Evolutionary conservation across 2,113 vertebrate genomes (phyloP).

Genomic region (Lophius piscatorius): DNA sequence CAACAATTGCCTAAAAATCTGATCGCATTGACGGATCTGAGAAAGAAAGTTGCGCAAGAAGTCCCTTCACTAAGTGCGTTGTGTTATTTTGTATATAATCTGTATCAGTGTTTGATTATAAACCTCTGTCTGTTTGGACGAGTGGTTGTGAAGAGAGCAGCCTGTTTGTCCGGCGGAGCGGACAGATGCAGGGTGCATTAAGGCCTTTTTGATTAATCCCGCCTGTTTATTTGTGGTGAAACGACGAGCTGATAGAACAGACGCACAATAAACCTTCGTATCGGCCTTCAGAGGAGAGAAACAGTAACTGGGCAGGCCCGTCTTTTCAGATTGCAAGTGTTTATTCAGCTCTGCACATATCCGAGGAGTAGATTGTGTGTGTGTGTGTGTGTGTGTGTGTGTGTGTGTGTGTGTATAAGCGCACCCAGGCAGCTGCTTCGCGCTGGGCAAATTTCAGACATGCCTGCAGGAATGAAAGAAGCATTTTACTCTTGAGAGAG

Average conservation of each 20-base stretch:
- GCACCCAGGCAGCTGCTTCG: slow-evolving; percentile 41
- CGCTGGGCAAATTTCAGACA: slow-evolving; percentile 49
- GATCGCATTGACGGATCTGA: too few relatives aligned
- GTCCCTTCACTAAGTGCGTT: too few relatives aligned
- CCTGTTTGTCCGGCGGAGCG: too few relatives aligned
- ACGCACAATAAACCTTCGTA: slow-evolving; percentile 13
- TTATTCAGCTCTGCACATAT: slow-evolving; percentile 69
- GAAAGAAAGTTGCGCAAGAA: too few relatives aligned
- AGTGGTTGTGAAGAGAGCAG: too few relatives aligned
- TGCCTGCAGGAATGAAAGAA: slow-evolving; percentile 58
- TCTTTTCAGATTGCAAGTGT: slow-evolving; percentile 66
- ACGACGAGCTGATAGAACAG: slow-evolving; percentile 12
- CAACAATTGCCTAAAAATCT: too few relatives aligned
- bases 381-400: slow-evolving; percentile 23
- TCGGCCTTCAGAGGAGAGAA: slow-evolving; percentile 17
- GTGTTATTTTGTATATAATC: too few relatives aligned
- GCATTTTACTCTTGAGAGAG: slow-evolving; percentile 35
- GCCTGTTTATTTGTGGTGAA: slow-evolving; percentile 30
- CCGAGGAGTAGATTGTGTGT: slow-evolving; percentile 44
- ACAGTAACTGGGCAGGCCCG: slow-evolving; percentile 44
- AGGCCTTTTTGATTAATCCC: slow-evolving; percentile 6
- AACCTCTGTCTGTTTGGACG: too few relatives aligned
- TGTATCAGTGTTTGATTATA: too few relatives aligned
- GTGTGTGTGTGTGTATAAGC: slow-evolving; percentile 49
- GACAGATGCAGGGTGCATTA: too few relatives aligned